Conservation (phyloP, 2,113 vertebrate species). For the Ondatra zibethicus region DNA sequence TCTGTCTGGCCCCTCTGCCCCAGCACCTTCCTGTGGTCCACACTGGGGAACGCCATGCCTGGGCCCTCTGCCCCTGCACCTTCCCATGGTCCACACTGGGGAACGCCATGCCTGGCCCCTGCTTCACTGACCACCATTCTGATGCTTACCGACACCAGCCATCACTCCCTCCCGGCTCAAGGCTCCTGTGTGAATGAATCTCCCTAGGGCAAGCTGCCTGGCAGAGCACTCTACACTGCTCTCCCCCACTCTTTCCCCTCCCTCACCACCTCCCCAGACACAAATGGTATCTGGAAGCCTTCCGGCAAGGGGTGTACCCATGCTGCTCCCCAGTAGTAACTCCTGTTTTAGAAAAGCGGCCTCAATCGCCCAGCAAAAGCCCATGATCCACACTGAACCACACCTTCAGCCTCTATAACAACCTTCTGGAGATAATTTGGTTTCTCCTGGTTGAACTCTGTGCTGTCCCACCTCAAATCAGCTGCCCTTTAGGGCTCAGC, state of each 20-base stretch:
- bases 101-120: neutral
- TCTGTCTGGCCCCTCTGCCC: neutral
- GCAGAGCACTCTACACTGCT: neutral
- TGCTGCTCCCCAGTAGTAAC: neutral
- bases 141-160: neutral
- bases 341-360: neutral
- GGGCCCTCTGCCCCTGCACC: neutral
- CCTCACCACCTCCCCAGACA: neutral
- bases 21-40: neutral
- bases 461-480: neutral
- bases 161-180: neutral
- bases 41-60: neutral
- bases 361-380: neutral
- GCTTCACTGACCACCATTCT: neutral
- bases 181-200: neutral
- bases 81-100: too few species aligned
- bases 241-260: neutral
- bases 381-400: neutral
- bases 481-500: neutral
- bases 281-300: neutral
- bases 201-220: neutral
- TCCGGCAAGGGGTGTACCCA: neutral
- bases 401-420: neutral
- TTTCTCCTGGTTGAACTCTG: neutral
- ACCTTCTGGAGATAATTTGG: neutral